Conservation (phyloP, 2,113 vertebrate genomes). For the Seriola dumerili region DNA sequence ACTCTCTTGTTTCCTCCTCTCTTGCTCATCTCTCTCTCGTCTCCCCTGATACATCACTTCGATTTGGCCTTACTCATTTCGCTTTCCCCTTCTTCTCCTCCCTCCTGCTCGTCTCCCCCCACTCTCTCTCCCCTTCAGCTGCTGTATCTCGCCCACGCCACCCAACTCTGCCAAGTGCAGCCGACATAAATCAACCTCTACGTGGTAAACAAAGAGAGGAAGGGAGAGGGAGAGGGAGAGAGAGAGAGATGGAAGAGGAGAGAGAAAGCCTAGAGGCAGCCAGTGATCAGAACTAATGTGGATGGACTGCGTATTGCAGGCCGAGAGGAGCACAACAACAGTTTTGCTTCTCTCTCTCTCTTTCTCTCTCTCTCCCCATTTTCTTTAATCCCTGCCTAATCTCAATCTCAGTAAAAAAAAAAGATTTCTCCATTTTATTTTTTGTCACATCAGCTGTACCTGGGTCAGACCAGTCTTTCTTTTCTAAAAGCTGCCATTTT, state of each 20-base stretch:
- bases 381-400: conserved; percentile 48
- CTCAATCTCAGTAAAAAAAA: conserved; percentile 9
- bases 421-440: background rate
- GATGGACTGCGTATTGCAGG: conserved; percentile 76
- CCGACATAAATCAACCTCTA: conserved; percentile 81
- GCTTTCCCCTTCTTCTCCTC: conserved; percentile 32
- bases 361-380: conserved; percentile 22
- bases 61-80: conserved; percentile 61
- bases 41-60: conserved; percentile 49
- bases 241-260: conserved; percentile 18
- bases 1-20: conserved; percentile 37
- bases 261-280: conserved; percentile 69
- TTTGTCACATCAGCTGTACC: conserved; percentile 23
- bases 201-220: conserved; percentile 78
- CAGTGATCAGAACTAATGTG: conserved; percentile 81
- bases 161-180: conserved; percentile 79
- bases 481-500: conserved; percentile 9
- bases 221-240: conserved; percentile 32
- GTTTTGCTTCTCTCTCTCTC: conserved; percentile 38
- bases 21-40: conserved; percentile 39
- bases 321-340: conserved; percentile 55
- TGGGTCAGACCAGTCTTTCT: conserved; percentile 19
- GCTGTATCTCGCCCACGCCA: conserved; percentile 78
- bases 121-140: conserved; percentile 65
- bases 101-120: conserved; percentile 21